These are phyloP conservation scores for Eospalax fontanierii DNA, from an alignment of 2,797 vertebrate genomes.

Conservation along the genomic window DNA sequence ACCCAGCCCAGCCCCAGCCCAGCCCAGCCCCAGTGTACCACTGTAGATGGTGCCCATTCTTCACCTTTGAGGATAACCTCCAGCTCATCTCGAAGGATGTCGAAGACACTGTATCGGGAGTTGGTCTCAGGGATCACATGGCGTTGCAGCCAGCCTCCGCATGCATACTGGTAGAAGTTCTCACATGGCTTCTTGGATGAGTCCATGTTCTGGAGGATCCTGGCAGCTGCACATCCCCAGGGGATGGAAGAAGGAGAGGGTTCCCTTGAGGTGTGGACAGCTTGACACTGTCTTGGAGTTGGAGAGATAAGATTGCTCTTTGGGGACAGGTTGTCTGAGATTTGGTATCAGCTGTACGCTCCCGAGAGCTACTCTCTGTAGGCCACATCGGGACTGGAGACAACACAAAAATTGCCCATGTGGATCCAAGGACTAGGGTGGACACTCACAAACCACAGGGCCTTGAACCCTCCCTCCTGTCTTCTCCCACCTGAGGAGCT, in stretches of 20 bases:
- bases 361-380: neutral
- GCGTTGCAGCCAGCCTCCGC: constrained; percentile 96
- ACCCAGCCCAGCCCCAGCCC: neutral
- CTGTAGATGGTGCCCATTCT: too few species aligned
- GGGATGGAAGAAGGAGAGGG: neutral
- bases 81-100: constrained; percentile 96
- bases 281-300: neutral
- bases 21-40: too few species aligned
- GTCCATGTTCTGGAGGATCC: constrained; percentile 98
- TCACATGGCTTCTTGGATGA: constrained; percentile 93
- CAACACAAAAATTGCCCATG: rapidly evolving
- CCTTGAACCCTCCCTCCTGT: too few species aligned
- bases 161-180: constrained; percentile 98
- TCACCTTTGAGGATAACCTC: constrained; percentile 98
- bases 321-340: neutral
- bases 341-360: neutral
- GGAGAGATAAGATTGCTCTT: neutral
- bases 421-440: too few species aligned
- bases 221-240: constrained; percentile 90
- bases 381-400: neutral
- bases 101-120: constrained; percentile 97
- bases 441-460: too few species aligned
- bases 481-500: neutral
- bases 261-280: neutral
- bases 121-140: constrained; percentile 97